These are phyloP conservation scores for Emesis castigata DNA, from an alignment of 2,888 invertebrate genomes.

Conservation along the genomic window DNA sequence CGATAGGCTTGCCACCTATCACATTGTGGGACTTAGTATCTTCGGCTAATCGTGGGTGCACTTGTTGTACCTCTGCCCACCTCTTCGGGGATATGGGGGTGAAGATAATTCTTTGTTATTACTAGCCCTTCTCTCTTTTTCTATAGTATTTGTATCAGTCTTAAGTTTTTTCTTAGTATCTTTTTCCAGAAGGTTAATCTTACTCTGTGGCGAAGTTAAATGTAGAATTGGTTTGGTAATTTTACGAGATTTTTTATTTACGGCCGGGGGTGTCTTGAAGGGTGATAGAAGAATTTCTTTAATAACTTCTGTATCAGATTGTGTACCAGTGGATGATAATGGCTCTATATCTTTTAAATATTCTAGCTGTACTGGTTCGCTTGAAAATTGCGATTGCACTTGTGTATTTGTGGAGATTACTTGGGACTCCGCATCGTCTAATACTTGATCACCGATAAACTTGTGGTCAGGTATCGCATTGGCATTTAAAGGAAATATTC, in stretches of 20 bases:
- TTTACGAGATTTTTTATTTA: too few species aligned
- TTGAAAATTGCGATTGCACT: neutral
- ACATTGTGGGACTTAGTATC: too few species aligned
- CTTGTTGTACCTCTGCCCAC: too few species aligned
- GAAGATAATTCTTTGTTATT: too few species aligned
- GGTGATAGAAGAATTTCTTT: neutral
- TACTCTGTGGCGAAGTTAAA: slow-evolving; percentile 27
- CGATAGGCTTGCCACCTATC: too few species aligned
- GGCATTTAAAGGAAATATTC: slow-evolving; percentile 31
- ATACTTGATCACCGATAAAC: slow-evolving; percentile 21
- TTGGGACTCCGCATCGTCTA: neutral
- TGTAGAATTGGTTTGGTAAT: slow-evolving; percentile 30
- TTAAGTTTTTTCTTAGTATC: neutral
- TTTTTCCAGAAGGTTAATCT: slow-evolving; percentile 13
- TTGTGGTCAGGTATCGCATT: slow-evolving; percentile 28
- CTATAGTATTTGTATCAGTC: neutral
- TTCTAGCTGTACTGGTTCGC: neutral
- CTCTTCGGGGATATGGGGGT: too few species aligned
- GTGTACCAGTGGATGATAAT: neutral
- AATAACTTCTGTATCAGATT: neutral
- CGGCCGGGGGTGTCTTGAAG: slow-evolving; percentile 11
- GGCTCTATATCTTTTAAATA: neutral
- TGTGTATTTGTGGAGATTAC: too few species aligned
- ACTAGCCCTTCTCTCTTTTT: neutral
- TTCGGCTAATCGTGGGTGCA: too few species aligned